Evolutionary conservation across 1,140 invertebrate genomes (phyloP).

Genomic region (Leptinotarsa lineolata): DNA sequence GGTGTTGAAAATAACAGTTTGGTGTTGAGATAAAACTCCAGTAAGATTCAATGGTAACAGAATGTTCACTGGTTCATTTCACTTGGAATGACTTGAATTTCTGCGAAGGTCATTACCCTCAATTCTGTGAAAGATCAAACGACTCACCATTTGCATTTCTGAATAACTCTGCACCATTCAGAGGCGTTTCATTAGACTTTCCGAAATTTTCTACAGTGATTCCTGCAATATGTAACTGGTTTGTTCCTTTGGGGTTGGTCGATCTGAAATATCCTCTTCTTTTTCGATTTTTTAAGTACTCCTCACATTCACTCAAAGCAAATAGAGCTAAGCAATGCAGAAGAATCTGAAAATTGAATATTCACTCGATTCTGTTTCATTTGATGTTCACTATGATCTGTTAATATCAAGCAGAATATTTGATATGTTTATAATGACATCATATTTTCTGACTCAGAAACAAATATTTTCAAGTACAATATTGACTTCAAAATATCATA

Average conservation of each 20-base stretch:
- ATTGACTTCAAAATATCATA: too few species aligned
- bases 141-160: background rate
- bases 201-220: background rate
- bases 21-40: too few species aligned
- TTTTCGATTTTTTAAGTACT: background rate
- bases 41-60: too few species aligned
- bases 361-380: too few species aligned
- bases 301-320: constrained; percentile 7
- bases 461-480: too few species aligned
- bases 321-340: constrained; percentile 13
- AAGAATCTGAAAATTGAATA: constrained; percentile 4
- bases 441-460: too few species aligned
- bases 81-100: too few species aligned
- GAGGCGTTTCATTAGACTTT: background rate
- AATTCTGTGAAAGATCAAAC: background rate
- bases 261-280: constrained; percentile 4
- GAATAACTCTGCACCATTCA: background rate
- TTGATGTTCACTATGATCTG: background rate
- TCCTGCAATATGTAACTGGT: constrained; percentile 1
- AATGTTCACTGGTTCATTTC: too few species aligned
- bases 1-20: too few species aligned
- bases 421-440: too few species aligned
- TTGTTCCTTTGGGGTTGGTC: background rate
- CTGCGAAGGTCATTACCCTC: too few species aligned
- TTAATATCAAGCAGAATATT: too few species aligned